Evolutionary conservation across 2,888 invertebrate species (phyloP), one percentile per base, ranked within the genome.

Genomic region (Dicranocentrus wangi): DNA sequence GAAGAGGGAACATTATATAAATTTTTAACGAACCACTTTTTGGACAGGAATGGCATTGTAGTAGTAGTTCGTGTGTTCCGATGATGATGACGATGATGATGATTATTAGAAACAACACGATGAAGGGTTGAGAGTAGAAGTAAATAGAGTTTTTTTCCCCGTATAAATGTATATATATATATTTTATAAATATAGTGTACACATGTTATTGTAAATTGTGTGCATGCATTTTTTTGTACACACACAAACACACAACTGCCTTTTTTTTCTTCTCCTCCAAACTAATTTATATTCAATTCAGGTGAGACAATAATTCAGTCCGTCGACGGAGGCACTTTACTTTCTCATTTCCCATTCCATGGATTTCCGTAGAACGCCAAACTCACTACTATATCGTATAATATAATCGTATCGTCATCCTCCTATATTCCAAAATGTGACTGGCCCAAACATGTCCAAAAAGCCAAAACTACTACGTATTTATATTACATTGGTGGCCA

Each of bases 251-350:
- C 32, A 32, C 32, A 32, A 7, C 3, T 32, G 32, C 32, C 5
- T 10, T 51, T 51, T 51, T 51, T 51, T 51, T 10, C 15, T 51
- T 51, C 15, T 51, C 15, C 70, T 55, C 32, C 61, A 75, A 80
- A 60, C 75, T 79, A 80, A 82, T 82, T 82, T 80, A 79, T 80
- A 82, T 82, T 82, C 82, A 80, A 82, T 82, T 82, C 82, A 82
- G 82, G 82, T 82, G 78, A 81, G 70, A 76, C 76, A 81, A 71
- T 75, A 81, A 81, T 72, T 81, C 71, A 71, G 66, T 53, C 76
- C 65, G 81, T 71, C 71, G 66, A 69, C 73, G 72, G 81, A 75
- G 75, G 81, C 75, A 75, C 81, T 81, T 75, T 75, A 75, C 75
- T 81, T 81, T 81, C 73, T 75, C 75, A 75, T 75, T 75, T 81